Evolutionary conservation across 2,113 vertebrate species (phyloP).

Genomic region (Oncorhynchus kisutch): DNA sequence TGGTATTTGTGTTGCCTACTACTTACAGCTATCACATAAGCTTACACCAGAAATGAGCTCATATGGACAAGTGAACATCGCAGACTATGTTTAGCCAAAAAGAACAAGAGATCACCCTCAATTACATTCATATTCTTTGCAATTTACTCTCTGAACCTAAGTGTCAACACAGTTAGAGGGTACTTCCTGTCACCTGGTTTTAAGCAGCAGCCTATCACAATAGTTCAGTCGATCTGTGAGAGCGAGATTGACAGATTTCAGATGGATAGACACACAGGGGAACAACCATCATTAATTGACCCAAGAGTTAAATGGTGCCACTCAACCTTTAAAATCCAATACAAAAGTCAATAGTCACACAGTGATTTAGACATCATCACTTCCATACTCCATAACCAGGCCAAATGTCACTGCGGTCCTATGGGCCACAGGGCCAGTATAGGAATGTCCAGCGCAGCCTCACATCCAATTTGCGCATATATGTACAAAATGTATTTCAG

Average conservation of each 20-base stretch:
- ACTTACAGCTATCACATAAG: too few relatives aligned
- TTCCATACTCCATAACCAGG: slow-evolving; percentile 55
- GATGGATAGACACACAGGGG: slow-evolving; percentile 57
- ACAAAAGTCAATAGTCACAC: slow-evolving; percentile 50
- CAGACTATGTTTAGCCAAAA: not conserved
- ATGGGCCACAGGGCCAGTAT: too few relatives aligned
- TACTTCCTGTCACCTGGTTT: not conserved
- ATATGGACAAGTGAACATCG: too few relatives aligned
- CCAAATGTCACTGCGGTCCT: slow-evolving; percentile 34
- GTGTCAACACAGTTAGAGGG: too few relatives aligned
- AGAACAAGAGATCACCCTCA: not conserved
- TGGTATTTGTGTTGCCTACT: too few relatives aligned
- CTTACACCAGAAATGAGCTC: too few relatives aligned
- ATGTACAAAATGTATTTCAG: too few relatives aligned
- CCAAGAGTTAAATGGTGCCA: slow-evolving; percentile 65
- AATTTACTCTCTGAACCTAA: too few relatives aligned
- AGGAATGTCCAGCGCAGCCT: too few relatives aligned
- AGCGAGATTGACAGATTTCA: slow-evolving; percentile 44
- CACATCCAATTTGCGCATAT: too few relatives aligned
- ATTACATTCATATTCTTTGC: too few relatives aligned
- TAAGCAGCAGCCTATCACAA: slow-evolving; percentile 36
- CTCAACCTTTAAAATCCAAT: slow-evolving; percentile 66
- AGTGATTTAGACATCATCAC: slow-evolving; percentile 42
- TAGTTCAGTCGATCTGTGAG: slow-evolving; percentile 16
- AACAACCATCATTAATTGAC: slow-evolving; percentile 68